Conservation (phyloP, 1,140 invertebrate genomes). For the Scylla paramamosain region DNA sequence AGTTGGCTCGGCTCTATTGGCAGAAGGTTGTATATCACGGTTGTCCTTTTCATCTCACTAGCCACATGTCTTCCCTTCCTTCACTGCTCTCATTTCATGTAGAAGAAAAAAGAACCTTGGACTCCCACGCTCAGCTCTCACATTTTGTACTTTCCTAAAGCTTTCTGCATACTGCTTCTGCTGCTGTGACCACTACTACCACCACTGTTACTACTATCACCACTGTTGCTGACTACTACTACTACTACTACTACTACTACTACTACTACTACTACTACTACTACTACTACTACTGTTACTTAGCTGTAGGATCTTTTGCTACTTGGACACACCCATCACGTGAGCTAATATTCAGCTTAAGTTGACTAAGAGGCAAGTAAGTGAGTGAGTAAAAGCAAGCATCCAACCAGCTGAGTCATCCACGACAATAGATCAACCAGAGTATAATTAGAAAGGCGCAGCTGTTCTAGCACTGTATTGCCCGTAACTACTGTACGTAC, state of each 20-base stretch:
- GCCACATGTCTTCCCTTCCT: slow-evolving; percentile 35
- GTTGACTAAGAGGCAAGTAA: background rate
- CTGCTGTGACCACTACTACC: background rate
- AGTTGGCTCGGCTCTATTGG: slow-evolving; percentile 52
- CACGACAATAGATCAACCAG: slow-evolving; percentile 21
- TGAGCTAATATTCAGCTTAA: background rate
- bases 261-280: background rate
- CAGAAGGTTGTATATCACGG: slow-evolving; percentile 72
- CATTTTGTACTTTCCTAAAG: background rate
- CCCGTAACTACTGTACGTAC: background rate
- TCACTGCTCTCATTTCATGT: background rate
- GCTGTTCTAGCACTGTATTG: background rate
- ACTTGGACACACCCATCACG: background rate
- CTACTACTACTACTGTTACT: slow-evolving; percentile 13
- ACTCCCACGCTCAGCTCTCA: background rate
- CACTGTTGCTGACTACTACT: background rate
- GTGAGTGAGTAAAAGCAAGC: background rate
- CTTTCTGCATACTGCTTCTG: background rate
- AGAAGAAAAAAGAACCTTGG: background rate
- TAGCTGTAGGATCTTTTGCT: background rate
- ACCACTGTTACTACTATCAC: background rate
- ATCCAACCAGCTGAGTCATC: background rate
- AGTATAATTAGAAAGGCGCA: background rate
- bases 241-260: slow-evolving; percentile 8
- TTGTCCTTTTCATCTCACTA: slow-evolving; percentile 50